Conservation (phyloP, 1,140 invertebrate species). For the Macrobrachium rosenbergii region DNA sequence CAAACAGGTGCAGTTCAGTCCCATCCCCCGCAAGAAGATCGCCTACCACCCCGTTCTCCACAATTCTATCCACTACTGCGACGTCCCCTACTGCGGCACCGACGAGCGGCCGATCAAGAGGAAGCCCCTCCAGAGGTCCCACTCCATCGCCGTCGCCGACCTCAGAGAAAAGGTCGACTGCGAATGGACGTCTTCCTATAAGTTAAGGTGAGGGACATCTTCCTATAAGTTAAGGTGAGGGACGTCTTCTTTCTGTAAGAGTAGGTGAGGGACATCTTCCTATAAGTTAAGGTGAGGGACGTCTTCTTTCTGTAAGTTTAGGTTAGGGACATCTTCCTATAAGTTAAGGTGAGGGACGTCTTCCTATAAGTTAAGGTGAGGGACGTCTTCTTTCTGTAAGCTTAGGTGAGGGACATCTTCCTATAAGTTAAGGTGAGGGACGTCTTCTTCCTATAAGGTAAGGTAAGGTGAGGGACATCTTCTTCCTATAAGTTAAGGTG, state of each 20-base stretch:
- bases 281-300: neutral
- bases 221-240: neutral
- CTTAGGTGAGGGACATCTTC: too few relatives aligned
- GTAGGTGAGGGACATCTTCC: neutral
- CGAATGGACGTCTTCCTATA: slow-evolving; percentile 53
- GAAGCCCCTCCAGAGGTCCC: slow-evolving; percentile 59
- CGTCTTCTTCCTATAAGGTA: too few relatives aligned
- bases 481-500: too few relatives aligned
- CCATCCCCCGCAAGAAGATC: slow-evolving; percentile 65
- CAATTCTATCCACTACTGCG: slow-evolving; percentile 65
- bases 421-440: too few relatives aligned
- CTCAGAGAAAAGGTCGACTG: slow-evolving; percentile 39
- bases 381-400: too few relatives aligned
- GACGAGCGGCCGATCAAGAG: slow-evolving; percentile 61
- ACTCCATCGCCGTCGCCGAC: slow-evolving; percentile 61
- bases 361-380: too few relatives aligned
- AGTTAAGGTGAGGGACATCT: slow-evolving; percentile 13
- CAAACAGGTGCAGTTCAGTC: slow-evolving; percentile 63
- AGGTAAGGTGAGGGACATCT: too few relatives aligned
- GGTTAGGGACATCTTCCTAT: too few relatives aligned
- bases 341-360: too few relatives aligned
- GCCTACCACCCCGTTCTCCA: slow-evolving; percentile 65
- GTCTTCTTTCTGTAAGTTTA: too few relatives aligned
- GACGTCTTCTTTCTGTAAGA: neutral
- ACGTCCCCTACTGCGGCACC: slow-evolving; percentile 61